A percentile compares a stretch with the other conserved stretches of the same genome.
Evolutionary conservation across 92 coral and sea anemone species (phyloP).

Genomic region (Meandrina meandrites): DNA sequence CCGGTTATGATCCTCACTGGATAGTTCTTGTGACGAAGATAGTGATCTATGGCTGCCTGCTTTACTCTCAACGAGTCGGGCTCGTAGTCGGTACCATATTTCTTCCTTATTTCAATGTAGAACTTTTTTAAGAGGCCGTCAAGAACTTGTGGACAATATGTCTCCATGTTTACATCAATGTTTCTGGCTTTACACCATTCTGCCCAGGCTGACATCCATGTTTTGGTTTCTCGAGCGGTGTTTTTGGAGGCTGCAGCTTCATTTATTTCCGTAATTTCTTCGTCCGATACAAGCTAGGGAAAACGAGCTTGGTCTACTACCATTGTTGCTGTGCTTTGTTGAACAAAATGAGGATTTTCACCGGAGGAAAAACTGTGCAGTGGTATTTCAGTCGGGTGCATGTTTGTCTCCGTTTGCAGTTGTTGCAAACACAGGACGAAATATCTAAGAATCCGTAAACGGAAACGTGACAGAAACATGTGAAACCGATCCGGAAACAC

Average conservation of each 20-base stretch:
- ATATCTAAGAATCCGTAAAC: no score
- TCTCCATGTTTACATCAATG: conserved; percentile 29
- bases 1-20: conserved; percentile 28
- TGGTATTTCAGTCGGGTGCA: conserved; percentile 10
- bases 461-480: no score
- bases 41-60: conserved; percentile 50
- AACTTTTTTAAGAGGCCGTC: conserved; percentile 36
- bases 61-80: conserved; percentile 58
- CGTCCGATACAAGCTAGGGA: conserved; percentile 34
- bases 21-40: conserved; percentile 34
- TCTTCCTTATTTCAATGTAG: no score
- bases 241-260: conserved; percentile 25
- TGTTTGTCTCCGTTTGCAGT: conserved; percentile 11
- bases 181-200: conserved; percentile 43
- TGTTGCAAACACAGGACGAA: no score
- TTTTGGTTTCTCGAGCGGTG: no score
- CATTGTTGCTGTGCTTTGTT: no score
- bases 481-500: no score
- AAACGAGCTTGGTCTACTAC: no score
- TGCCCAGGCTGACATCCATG: conserved; percentile 32
- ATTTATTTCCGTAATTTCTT: conserved; percentile 37
- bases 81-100: conserved; percentile 55
- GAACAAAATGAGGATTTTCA: conserved; percentile 4
- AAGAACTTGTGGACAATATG: conserved; percentile 13
- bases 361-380: conserved; percentile 19